Base-by-base conservation (phyloP, 2,888 invertebrate genomes). In the Xestia xanthographa region DNA sequence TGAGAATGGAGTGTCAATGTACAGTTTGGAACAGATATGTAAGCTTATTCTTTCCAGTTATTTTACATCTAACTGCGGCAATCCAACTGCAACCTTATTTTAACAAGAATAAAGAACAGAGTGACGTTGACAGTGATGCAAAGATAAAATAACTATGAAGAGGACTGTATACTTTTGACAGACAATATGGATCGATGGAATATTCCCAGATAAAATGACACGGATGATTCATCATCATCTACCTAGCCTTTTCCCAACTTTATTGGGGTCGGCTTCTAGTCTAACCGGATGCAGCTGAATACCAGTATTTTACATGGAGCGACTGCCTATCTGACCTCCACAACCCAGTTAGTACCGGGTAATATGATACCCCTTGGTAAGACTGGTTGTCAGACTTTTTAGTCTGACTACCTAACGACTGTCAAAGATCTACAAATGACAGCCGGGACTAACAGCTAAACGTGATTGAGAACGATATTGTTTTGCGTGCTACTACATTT, bases 1-100 rank as follows among this genome's bases (percentile, higher is more conserved):
- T 66, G 12, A 56, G 17, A 41, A 74, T 79, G 84, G 67, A 75
- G 75, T 68, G 56, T 26, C 41, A 26, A 45, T n/a, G 43, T n/a
- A 43, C 34, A 70, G 29, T 50, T 60, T 0, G 20, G 11, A 60
- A 29, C 20, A 29, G 58, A 58, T 58, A 29, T 29, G 26, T 20
- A 29, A 9, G 29, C 29, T 58, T 14, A 56, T 29, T 17, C 26
- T 58, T 58, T 29, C 29, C 29, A 34, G 58, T 60, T 60, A n/a
- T 29, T 20, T 29, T 34, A 29, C 58, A 3, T 58, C 29, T 58
- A 29, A 20, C 29, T 58, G 20, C 3, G 8, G 38, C 62, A 41
- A 63, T 41, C 17, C 11, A 56, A 26, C 62, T n/a, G 9, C 11
- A 56, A 26, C 62, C n/a, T 41, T 41, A 63, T n/a, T n/a, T 0